These are phyloP conservation scores for Hoplodrina blanda DNA, from an alignment of 2,888 invertebrate species.

Conservation along the genomic window DNA sequence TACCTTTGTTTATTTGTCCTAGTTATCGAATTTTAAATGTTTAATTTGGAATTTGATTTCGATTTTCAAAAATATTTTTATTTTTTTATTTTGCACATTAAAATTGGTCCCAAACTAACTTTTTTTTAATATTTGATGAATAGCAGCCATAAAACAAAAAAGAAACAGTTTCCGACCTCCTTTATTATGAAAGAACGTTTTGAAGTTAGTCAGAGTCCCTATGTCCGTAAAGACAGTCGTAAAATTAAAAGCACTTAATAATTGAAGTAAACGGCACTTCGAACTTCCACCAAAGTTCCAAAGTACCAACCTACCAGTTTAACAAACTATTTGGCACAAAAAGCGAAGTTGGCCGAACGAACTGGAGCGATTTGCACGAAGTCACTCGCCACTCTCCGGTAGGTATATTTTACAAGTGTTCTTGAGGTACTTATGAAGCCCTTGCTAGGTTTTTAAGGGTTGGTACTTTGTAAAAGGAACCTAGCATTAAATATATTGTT, in stretches of 20 bases:
- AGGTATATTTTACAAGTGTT: slow-evolving; percentile 46
- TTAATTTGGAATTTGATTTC: too few relatives aligned
- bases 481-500: slow-evolving; percentile 22
- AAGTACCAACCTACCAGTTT: slow-evolving; percentile 38
- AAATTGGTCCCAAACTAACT: too few relatives aligned
- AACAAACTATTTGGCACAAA: slow-evolving; percentile 55
- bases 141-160: background rate
- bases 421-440: slow-evolving; percentile 40
- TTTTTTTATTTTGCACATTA: too few relatives aligned
- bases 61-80: too few relatives aligned
- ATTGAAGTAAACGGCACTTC: slow-evolving; percentile 46
- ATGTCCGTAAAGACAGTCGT: slow-evolving; percentile 18
- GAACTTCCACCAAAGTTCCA: slow-evolving; percentile 30
- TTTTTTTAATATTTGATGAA: too few relatives aligned
- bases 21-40: too few relatives aligned
- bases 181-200: slow-evolving; percentile 25
- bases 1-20: too few relatives aligned
- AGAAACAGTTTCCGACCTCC: background rate
- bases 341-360: slow-evolving; percentile 46
- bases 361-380: slow-evolving; percentile 30
- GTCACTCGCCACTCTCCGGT: slow-evolving; percentile 19
- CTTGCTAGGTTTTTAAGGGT: slow-evolving; percentile 35
- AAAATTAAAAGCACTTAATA: slow-evolving; percentile 60
- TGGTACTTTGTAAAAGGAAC: slow-evolving; percentile 39
- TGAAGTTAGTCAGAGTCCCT: slow-evolving; percentile 32